Percentiles rank a stretch among this genome's conserved stretches.
phyloP scores from a whole-genome alignment of 2,797 vertebrate genomes.

The Pitangus sulphuratus region DNA sequence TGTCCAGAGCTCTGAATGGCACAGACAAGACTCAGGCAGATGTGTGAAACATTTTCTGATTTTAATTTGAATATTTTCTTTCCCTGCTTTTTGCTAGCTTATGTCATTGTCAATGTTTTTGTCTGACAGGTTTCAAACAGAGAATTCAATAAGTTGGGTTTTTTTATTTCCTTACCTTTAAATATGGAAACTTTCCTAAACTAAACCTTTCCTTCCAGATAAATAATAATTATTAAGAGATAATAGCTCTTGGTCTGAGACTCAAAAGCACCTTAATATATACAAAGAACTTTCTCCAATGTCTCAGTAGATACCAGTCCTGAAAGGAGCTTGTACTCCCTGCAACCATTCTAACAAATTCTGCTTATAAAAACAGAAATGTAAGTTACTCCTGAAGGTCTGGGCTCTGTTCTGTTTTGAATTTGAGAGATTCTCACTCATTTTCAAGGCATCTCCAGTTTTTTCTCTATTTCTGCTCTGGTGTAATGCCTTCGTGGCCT shows the following conservation, averaged over 20 bases:
- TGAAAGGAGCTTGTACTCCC: neutral
- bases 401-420: neutral
- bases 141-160: neutral
- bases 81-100: neutral
- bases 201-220: neutral
- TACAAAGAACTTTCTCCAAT: neutral
- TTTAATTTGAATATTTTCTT: neutral
- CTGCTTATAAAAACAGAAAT: neutral
- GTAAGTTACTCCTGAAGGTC: neutral
- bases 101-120: neutral
- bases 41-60: neutral
- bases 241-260: neutral
- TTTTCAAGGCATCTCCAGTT: neutral
- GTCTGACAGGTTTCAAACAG: neutral
- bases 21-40: neutral
- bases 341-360: neutral
- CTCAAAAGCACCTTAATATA: neutral
- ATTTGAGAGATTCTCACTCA: neutral
- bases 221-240: neutral
- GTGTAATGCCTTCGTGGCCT: no score
- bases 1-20: neutral
- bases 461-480: neutral
- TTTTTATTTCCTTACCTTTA: neutral
- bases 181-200: neutral
- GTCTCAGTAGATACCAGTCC: neutral